These are phyloP conservation scores for Thereva nobilitata DNA, from an alignment of 2,888 invertebrate genomes.

Conservation along the genomic window DNA sequence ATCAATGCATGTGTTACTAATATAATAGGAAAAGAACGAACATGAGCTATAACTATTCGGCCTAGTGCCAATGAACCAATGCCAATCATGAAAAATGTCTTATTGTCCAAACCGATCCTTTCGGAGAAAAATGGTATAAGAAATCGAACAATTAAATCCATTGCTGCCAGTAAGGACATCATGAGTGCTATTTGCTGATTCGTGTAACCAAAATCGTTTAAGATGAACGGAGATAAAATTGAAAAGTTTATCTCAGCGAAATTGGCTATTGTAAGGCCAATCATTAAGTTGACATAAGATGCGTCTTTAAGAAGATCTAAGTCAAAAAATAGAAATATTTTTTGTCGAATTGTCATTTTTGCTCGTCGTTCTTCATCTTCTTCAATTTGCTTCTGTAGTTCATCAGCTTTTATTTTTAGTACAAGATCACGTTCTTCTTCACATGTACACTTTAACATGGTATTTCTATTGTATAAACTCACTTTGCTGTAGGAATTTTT, in stretches of 20 bases:
- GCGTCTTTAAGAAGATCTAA: constrained; percentile 70
- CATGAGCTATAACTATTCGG: constrained; percentile 64
- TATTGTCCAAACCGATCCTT: constrained; percentile 71
- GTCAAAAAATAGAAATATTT: constrained; percentile 70
- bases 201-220: constrained; percentile 68
- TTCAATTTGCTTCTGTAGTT: constrained; percentile 43
- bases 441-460: constrained; percentile 56
- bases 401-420: constrained; percentile 55
- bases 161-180: constrained; percentile 70
- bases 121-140: constrained; percentile 71
- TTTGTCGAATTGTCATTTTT: constrained; percentile 60
- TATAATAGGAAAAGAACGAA: constrained; percentile 62
- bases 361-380: constrained; percentile 49
- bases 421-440: constrained; percentile 47
- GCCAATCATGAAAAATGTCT: constrained; percentile 71
- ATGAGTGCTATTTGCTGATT: constrained; percentile 65
- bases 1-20: constrained; percentile 67
- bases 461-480: constrained; percentile 47
- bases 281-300: constrained; percentile 70
- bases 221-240: constrained; percentile 71
- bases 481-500: constrained; percentile 51
- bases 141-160: constrained; percentile 69
- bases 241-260: constrained; percentile 76
- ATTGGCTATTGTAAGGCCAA: constrained; percentile 72
- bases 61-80: constrained; percentile 69